Conservation (phyloP, 2,113 vertebrate species). For the Channa argus region DNA sequence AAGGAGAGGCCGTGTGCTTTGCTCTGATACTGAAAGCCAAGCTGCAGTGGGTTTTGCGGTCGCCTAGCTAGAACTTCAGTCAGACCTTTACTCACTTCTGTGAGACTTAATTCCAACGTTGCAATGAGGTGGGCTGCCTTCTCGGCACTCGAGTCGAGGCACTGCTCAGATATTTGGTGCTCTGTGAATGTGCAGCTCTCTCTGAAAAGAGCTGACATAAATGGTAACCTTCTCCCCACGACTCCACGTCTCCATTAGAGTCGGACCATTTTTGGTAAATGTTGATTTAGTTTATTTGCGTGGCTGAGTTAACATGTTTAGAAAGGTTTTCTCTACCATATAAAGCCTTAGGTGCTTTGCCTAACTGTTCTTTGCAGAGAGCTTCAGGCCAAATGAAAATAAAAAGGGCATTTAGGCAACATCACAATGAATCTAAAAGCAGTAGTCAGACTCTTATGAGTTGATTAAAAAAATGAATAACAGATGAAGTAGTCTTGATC, state of each 20-base stretch:
- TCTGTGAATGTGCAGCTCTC: neutral
- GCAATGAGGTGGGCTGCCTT: slow-evolving; percentile 17
- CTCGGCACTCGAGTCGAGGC: neutral
- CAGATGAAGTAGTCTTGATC: too few relatives aligned
- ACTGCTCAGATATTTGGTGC: slow-evolving; percentile 4
- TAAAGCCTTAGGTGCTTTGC: too few relatives aligned
- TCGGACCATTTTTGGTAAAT: neutral
- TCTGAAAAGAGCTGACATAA: slow-evolving; percentile 2
- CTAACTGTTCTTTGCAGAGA: too few relatives aligned
- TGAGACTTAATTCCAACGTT: slow-evolving; percentile 57
- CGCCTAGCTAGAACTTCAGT: slow-evolving; percentile 44
- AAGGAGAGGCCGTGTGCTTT: slow-evolving; percentile 62
- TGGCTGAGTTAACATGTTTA: neutral
- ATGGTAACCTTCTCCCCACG: neutral
- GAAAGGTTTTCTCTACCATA: too few relatives aligned
- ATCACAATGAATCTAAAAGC: too few relatives aligned
- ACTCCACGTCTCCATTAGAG: neutral
- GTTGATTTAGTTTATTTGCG: neutral
- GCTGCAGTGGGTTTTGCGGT: slow-evolving; percentile 52
- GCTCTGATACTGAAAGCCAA: slow-evolving; percentile 67
- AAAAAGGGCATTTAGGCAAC: too few relatives aligned
- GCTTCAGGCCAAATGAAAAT: too few relatives aligned
- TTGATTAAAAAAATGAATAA: too few relatives aligned
- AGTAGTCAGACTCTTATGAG: too few relatives aligned
- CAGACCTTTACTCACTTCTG: slow-evolving; percentile 61